Evolutionary conservation across 2,113 vertebrate species (phyloP).

Genomic region (Podarcis raffonei): DNA sequence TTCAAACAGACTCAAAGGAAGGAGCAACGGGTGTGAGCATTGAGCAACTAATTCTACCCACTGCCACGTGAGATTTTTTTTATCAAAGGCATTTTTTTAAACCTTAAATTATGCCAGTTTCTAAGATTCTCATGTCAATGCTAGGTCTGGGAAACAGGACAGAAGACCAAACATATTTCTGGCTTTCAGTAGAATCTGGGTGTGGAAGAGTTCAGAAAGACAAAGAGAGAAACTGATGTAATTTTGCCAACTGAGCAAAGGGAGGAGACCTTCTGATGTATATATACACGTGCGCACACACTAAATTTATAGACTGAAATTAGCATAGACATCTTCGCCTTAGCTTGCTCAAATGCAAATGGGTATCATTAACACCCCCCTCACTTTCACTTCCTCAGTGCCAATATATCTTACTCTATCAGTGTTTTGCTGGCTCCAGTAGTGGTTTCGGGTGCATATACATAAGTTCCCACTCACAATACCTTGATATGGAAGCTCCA

Average conservation of each 20-base stretch:
- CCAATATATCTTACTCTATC: slow-evolving; percentile 8
- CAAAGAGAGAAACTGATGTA: background rate
- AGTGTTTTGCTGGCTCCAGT: background rate
- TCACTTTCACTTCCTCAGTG: slow-evolving; percentile 18
- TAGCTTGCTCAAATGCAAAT: background rate
- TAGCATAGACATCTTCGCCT: slow-evolving; percentile 30
- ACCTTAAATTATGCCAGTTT: slow-evolving; percentile 3
- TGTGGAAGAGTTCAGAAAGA: slow-evolving; percentile 11
- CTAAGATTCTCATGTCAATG: slow-evolving; percentile 14
- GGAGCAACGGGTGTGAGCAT: slow-evolving; percentile 20
- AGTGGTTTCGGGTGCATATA: background rate
- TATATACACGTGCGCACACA: background rate
- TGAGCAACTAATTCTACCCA: slow-evolving; percentile 57
- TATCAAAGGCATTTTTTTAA: slow-evolving; percentile 15
- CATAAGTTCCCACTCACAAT: background rate
- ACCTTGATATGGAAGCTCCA: background rate
- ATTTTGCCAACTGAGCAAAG: slow-evolving; percentile 28
- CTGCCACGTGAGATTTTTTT: slow-evolving; percentile 25
- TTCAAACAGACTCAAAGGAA: slow-evolving; percentile 59
- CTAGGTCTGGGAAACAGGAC: slow-evolving; percentile 34
- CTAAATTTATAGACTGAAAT: slow-evolving; percentile 29
- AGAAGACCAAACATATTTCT: background rate
- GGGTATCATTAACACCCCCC: background rate
- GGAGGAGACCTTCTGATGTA: slow-evolving; percentile 1
- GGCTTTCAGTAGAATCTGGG: slow-evolving; percentile 17